Evolutionary conservation across 1,140 invertebrate species (phyloP), one percentile per base, ranked within the genome.

Genomic region (Leptopilina boulardi): DNA sequence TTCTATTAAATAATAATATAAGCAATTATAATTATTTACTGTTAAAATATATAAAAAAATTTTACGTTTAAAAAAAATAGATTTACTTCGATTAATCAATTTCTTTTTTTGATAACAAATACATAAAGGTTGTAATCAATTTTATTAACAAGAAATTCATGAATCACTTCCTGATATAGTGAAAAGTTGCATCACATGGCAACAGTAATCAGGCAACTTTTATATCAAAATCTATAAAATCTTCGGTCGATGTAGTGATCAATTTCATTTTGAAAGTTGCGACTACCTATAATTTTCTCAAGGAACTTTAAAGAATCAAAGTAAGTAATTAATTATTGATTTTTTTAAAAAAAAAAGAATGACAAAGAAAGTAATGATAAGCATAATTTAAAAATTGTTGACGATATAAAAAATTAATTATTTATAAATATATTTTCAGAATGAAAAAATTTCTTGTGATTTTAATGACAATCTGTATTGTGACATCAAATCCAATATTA

Each of bases 131-230:
- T 47, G 42, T 47, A 47, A 47, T n/a, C 42, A 47, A 47, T 47
- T 15, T 15, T 47, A n/a, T 47, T n/a, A 47, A 42, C 11, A 47
- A 47, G 42, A 15, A 47, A 15, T n/a, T 13, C n/a, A 47, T 47
- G n/a, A 47, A 47, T 15, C 42, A 47, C n/a, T 47, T 47, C 42
- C 42, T 47, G 42, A 47, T 42, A 42, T 47, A 15, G 5, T n/a
- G n/a, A n/a, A 47, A 15, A 15, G 42, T 15, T 47, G 15, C 42
- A 11, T 10, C n/a, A 15, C n/a, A 47, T 47, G 15, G 42, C 42
- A 47, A 47, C n/a, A n/a, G 42, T n/a, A 47, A 47, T 47, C 42
- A 47, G n/a, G n/a, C 34, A 38, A 38, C 34, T 47, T 47, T 47
- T 47, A 47, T 18, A 51, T 51, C 13, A n/a, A 51, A 51, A 18